Conservation (phyloP, 23 tunicate species). For the Clavelina lepadiformis region DNA sequence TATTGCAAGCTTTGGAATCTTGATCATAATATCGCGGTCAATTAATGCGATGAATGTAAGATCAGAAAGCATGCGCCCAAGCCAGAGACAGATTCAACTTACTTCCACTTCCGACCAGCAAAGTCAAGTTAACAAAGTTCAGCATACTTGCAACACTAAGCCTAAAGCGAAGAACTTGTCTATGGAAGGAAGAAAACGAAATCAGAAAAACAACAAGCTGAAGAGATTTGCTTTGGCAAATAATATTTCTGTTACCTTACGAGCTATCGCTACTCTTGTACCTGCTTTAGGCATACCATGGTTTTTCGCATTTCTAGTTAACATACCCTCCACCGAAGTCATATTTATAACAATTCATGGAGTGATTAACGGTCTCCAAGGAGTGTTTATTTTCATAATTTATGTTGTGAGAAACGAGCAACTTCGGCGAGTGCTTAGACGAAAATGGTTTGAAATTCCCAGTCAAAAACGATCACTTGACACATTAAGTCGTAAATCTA, state of each 20-base stretch:
- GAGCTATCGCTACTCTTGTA: conserved; percentile 41
- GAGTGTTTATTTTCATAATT: conserved; percentile 47
- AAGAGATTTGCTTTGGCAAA: background rate
- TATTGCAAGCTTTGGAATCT: conserved; percentile 4
- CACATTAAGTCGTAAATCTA: no score
- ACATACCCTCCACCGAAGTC: conserved; percentile 49
- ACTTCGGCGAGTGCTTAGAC: conserved; percentile 17
- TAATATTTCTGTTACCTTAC: conserved; percentile 18
- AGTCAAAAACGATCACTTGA: no score
- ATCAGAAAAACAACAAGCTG: background rate
- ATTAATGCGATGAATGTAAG: conserved; percentile 38
- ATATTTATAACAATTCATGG: conserved; percentile 40
- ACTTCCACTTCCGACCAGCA: background rate
- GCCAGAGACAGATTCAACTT: background rate
- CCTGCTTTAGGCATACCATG: conserved; percentile 73
- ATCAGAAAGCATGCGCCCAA: conserved; percentile 32
- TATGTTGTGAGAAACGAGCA: conserved; percentile 41
- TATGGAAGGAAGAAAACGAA: background rate
- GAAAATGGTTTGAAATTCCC: conserved; percentile 34
- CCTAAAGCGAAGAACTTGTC: background rate
- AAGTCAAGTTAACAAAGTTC: background rate
- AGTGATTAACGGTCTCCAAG: conserved; percentile 59
- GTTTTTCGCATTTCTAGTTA: conserved; percentile 56
- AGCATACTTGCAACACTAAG: background rate
- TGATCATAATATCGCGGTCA: conserved; percentile 28